Conservation (phyloP, 2,797 vertebrate genomes). For the Lithobates pipiens region DNA sequence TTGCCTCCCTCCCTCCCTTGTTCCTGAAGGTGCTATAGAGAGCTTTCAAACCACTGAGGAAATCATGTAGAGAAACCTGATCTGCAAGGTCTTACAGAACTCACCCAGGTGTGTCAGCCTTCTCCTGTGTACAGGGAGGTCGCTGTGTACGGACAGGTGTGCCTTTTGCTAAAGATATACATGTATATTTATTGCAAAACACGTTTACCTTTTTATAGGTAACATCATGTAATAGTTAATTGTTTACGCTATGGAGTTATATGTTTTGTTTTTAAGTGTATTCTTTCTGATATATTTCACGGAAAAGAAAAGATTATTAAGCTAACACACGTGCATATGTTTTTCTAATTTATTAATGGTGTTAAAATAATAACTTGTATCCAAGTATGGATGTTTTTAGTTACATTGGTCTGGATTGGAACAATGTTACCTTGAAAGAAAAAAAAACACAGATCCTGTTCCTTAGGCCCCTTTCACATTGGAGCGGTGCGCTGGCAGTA, state of each 20-base stretch:
- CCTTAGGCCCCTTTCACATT: too few relatives aligned
- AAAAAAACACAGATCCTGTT: too few relatives aligned
- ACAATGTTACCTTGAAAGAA: too few relatives aligned
- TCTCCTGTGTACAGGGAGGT: constrained; percentile 14
- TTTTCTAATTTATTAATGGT: too few relatives aligned
- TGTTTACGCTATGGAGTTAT: background rate
- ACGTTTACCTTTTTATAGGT: background rate
- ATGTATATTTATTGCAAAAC: background rate
- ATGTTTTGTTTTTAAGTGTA: too few relatives aligned
- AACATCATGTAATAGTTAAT: background rate
- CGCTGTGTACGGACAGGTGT: constrained; percentile 15
- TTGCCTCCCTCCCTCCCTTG: background rate
- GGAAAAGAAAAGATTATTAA: too few relatives aligned
- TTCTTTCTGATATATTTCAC: background rate
- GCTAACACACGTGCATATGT: too few relatives aligned
- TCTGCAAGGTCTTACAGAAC: constrained; percentile 29
- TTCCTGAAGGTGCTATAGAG: background rate
- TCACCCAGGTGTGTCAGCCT: constrained; percentile 48
- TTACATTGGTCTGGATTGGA: too few relatives aligned
- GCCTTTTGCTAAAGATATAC: constrained; percentile 1
- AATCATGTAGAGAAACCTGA: constrained; percentile 47
- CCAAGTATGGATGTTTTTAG: too few relatives aligned
- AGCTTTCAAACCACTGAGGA: constrained; percentile 13
- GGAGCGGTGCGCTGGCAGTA: too few relatives aligned
- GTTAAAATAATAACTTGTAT: too few relatives aligned